phyloP scores from a whole-genome alignment of 2,888 invertebrate species.

The Calliphora vomitoria region DNA sequence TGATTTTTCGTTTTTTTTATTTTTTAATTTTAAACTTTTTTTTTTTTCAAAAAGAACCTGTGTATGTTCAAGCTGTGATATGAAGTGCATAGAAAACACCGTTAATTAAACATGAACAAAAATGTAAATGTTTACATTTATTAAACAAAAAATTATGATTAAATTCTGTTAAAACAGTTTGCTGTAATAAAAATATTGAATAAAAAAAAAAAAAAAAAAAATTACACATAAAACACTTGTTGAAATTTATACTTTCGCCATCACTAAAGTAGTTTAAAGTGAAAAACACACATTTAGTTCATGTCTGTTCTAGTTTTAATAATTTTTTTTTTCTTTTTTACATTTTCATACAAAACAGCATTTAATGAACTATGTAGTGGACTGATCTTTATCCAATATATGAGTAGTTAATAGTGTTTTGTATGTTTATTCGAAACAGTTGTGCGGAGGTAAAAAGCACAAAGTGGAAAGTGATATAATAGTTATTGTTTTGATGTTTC shows the following conservation, averaged over 20 bases:
- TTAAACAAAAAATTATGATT: conserved; percentile 34
- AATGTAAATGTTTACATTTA: conserved; percentile 42
- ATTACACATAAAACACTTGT: conserved; percentile 54
- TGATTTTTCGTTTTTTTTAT: conserved; percentile 22
- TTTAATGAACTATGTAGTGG: neutral
- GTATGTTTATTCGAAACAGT: neutral
- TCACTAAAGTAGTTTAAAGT: conserved; percentile 9
- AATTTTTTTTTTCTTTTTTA: conserved; percentile 2
- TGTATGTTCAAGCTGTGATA: conserved; percentile 6
- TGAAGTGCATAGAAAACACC: conserved; percentile 50
- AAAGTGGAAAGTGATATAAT: neutral
- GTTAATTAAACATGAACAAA: conserved; percentile 56
- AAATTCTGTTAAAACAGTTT: conserved; percentile 39
- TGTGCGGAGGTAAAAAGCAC: neutral
- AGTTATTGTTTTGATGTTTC: too few relatives aligned
- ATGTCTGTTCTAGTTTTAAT: conserved; percentile 50
- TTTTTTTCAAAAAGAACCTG: neutral
- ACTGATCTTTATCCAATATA: conserved; percentile 37
- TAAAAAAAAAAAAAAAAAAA: neutral
- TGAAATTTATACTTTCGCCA: conserved; percentile 55
- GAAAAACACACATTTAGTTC: conserved; percentile 26
- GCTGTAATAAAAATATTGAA: conserved; percentile 20
- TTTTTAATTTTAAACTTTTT: neutral
- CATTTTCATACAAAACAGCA: conserved; percentile 1
- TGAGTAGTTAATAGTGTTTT: neutral